These are phyloP conservation scores for Sylvilagus bachmani DNA, from an alignment of 2,113 vertebrate species.

Conservation along the genomic window DNA sequence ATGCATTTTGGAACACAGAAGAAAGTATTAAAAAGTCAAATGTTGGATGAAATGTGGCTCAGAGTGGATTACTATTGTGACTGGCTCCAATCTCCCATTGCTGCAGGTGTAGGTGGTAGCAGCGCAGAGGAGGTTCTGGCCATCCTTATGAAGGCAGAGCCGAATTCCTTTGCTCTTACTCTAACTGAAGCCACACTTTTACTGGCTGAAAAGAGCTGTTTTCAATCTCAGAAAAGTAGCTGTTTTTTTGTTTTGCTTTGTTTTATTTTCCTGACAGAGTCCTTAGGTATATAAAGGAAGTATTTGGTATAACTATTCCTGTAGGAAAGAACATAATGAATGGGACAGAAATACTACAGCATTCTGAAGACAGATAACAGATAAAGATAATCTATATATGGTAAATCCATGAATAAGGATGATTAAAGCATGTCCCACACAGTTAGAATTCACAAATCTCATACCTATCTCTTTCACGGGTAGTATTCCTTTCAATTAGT, in stretches of 20 bases:
- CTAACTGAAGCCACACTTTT: not conserved
- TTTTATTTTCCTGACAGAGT: not conserved
- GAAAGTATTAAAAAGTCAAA: not conserved
- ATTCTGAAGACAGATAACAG: not conserved
- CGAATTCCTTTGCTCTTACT: not conserved
- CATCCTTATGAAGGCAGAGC: not conserved
- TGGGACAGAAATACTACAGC: not conserved
- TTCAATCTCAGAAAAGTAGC: not conserved
- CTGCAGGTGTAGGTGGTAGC: not conserved
- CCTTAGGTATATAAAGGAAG: not conserved
- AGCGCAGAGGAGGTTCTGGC: not conserved
- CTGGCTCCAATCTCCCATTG: not conserved
- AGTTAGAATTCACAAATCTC: not conserved
- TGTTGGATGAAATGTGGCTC: not conserved
- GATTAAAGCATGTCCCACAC: not conserved
- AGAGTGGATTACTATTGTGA: not conserved
- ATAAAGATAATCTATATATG: not conserved
- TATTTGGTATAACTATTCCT: not conserved
- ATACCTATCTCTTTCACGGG: not conserved
- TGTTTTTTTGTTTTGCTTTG: not conserved
- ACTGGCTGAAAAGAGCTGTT: not conserved
- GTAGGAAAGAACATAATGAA: not conserved
- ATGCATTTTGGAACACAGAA: slow-evolving; percentile 3
- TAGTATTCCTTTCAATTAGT: not conserved
- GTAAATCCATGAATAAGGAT: not conserved